phyloP scores from a whole-genome alignment of 2,888 invertebrate genomes.

The Hecatera dysodea region DNA sequence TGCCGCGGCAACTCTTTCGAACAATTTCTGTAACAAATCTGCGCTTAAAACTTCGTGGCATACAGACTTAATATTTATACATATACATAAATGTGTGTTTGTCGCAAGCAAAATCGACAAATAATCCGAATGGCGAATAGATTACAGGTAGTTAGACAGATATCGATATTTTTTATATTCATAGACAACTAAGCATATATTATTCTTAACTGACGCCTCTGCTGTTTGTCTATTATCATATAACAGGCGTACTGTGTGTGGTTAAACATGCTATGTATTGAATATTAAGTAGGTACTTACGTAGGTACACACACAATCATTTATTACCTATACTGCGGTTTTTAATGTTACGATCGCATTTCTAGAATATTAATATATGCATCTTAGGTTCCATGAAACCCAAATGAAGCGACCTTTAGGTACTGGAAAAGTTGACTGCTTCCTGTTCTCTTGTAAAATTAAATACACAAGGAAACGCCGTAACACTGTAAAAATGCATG shows the following conservation, averaged over 20 bases:
- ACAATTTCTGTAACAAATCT: too few species aligned
- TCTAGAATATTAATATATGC: constrained; percentile 5
- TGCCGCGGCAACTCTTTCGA: too few species aligned
- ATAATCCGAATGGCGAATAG: background rate
- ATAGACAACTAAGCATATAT: constrained; percentile 34
- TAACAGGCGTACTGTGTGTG: constrained; percentile 26
- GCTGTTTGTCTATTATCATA: constrained; percentile 45
- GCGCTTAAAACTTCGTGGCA: too few species aligned
- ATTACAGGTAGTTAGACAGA: background rate
- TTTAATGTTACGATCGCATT: background rate
- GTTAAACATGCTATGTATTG: constrained; percentile 37
- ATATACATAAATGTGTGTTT: too few species aligned
- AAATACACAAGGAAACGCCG: background rate
- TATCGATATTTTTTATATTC: constrained; percentile 20
- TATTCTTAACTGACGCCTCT: constrained; percentile 37
- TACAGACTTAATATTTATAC: too few species aligned
- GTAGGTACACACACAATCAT: constrained; percentile 23
- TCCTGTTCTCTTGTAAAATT: background rate
- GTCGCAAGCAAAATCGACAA: background rate
- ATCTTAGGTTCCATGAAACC: too few species aligned
- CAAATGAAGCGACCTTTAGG: background rate
- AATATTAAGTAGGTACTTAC: constrained; percentile 48
- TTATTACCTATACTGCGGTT: background rate
- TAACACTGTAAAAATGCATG: background rate
- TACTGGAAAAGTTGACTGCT: background rate